phyloP scores from a whole-genome alignment of 1,140 invertebrate genomes.

The Homarus americanus region DNA sequence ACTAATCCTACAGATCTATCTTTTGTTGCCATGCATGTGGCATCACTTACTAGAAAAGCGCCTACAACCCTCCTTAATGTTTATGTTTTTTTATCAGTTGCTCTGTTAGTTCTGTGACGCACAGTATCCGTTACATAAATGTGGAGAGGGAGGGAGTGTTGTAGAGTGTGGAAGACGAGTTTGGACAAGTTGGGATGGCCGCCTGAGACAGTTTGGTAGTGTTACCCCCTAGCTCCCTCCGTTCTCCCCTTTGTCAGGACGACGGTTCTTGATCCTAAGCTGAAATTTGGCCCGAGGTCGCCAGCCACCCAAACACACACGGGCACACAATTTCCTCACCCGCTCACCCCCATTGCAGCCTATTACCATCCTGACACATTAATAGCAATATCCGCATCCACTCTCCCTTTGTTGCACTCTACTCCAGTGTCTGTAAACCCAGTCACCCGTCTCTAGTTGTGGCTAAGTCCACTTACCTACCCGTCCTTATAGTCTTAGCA shows the following conservation, averaged over 20 bases:
- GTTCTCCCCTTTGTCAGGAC: slow-evolving; percentile 22
- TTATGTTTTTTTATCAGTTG: too few relatives aligned
- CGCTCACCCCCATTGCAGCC: slow-evolving; percentile 28
- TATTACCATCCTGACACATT: not conserved
- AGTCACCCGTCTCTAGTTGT: too few relatives aligned
- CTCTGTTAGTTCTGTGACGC: too few relatives aligned
- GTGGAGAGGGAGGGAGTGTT: slow-evolving; percentile 7
- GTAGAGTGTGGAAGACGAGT: not conserved
- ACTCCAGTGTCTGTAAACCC: too few relatives aligned
- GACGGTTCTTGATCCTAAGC: slow-evolving; percentile 18
- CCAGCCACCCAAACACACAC: slow-evolving; percentile 32
- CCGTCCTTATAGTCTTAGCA: too few relatives aligned
- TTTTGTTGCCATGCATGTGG: not conserved
- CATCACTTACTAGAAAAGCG: too few relatives aligned
- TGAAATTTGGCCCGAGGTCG: slow-evolving; percentile 34
- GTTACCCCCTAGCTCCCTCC: not conserved
- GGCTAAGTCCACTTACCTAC: too few relatives aligned
- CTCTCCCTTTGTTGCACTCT: too few relatives aligned
- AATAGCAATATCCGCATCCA: not conserved
- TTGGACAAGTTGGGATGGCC: slow-evolving; percentile 42
- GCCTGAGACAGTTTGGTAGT: slow-evolving; percentile 18
- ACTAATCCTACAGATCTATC: not conserved
- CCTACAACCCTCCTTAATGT: too few relatives aligned
- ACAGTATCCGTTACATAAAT: not conserved
- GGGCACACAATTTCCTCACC: slow-evolving; percentile 49